Evolutionary conservation across 1,140 invertebrate genomes (phyloP).

Genomic region (Andrena cerasifolii): DNA sequence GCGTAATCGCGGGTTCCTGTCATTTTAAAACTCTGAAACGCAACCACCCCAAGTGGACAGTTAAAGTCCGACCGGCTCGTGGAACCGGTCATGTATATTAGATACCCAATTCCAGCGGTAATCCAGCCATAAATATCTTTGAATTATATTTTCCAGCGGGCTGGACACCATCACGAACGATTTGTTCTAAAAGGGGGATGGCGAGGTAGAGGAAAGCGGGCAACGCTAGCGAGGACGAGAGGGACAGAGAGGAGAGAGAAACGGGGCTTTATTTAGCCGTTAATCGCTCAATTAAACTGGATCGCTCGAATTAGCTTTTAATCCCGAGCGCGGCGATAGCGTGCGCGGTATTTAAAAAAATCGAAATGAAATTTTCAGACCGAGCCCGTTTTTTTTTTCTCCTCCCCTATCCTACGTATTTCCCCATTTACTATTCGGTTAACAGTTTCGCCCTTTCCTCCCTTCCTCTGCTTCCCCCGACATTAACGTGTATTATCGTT

Average conservation of each 20-base stretch:
- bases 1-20: not conserved
- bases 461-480: not conserved
- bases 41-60: slow-evolving; percentile 51
- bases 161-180: slow-evolving; percentile 73
- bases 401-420: not conserved
- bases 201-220: slow-evolving; percentile 21
- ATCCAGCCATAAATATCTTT: slow-evolving; percentile 81
- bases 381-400: not conserved
- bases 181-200: slow-evolving; percentile 71
- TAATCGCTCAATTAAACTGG: slow-evolving; percentile 83
- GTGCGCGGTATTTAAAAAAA: slow-evolving; percentile 58
- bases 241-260: slow-evolving; percentile 25
- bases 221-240: not conserved
- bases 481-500: not conserved
- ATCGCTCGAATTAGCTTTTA: slow-evolving; percentile 80
- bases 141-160: slow-evolving; percentile 80
- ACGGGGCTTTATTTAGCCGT: slow-evolving; percentile 79
- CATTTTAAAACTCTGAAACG: slow-evolving; percentile 30
- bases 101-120: slow-evolving; percentile 79
- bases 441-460: not conserved
- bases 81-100: slow-evolving; percentile 78
- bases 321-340: slow-evolving; percentile 61
- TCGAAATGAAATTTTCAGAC: slow-evolving; percentile 62
- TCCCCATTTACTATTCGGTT: slow-evolving; percentile 27
- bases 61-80: slow-evolving; percentile 63